Base-by-base conservation (phyloP, 2,113 vertebrate genomes). In the Heterotis niloticus region DNA sequence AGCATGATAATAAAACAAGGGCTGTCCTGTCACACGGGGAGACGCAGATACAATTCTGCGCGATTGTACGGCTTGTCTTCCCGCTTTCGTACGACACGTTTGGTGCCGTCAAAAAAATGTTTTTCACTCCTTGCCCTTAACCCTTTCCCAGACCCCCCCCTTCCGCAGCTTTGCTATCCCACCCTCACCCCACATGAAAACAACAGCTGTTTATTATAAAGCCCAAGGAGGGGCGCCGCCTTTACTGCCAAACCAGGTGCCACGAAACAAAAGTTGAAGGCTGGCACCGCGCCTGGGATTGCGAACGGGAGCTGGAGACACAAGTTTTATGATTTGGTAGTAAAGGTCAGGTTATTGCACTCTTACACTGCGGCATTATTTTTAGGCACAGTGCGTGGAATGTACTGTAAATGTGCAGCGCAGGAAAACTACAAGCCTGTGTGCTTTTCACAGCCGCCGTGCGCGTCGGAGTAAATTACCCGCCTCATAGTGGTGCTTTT, bases 1-100 rank as follows among this genome's bases (percentile, higher is more conserved):
- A 80, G 71, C 79, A 80, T 80, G 79, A 80, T 74, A 80, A 80
- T 80, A 75, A 80, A n/a, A 80, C 78, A 57, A 79, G 65, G 79
- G 52, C 72, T 17, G 23, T 23, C 57, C 70, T 64, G 29, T 79
- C 70, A 79, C 78, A 52, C 68, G 78, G 64, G 71, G 71, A 75
- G 79, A 75, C 17, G 64, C 71, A 80, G 78, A 79, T 60, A 75
- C 70, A 64, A 56, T 18, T 28, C 78, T 79, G 26, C 24, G 5
- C 34, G 16, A 52, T 74, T 64, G 62, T 10, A 73, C 29, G 17
- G 13, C 62, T 66, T 23, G 71, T 75, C 71, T 80, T 28, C 71
- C 64, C 72, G 34, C 78, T 73, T 80, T 75, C 71, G 66, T 79
- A 72, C 24, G 68, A 62, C 68, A 72, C 56, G 29, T 71, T 71